These are phyloP conservation scores for Crotalus adamanteus DNA, from an alignment of 2,797 vertebrate genomes.

Conservation along the genomic window DNA sequence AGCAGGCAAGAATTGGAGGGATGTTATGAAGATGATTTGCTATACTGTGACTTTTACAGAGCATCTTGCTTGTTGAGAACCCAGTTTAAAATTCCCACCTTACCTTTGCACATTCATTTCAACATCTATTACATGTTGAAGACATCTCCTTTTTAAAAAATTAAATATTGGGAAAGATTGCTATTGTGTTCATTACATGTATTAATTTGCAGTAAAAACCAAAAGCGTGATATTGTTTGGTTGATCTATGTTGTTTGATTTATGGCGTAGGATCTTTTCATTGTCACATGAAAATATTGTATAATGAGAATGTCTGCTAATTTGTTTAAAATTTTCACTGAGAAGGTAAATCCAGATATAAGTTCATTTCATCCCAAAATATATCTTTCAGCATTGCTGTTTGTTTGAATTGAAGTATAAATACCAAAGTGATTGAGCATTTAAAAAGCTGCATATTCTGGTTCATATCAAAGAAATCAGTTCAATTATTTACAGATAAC, in stretches of 20 bases:
- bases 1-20: not conserved
- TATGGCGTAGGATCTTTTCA: not conserved
- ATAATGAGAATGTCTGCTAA: not conserved
- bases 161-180: not conserved
- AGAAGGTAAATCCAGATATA: not conserved
- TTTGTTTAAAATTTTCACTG: not conserved
- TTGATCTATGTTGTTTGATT: not conserved
- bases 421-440: not conserved
- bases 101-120: not conserved
- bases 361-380: not conserved
- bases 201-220: not conserved
- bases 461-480: not conserved
- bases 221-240: not conserved
- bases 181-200: not conserved
- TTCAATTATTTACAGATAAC: conserved; percentile 21
- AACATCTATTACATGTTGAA: not conserved
- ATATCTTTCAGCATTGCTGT: not conserved
- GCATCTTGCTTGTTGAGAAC: not conserved
- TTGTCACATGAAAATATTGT: not conserved
- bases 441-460: not conserved
- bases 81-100: not conserved
- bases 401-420: conserved; percentile 11
- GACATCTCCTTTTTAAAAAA: not conserved
- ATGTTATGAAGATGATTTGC: not conserved
- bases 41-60: not conserved